Percentiles rank a stretch among this genome's conserved stretches.
These are phyloP conservation scores for Todiramphus saurophagus DNA, from an alignment of 2,113 vertebrate genomes.

Conservation along the genomic window DNA sequence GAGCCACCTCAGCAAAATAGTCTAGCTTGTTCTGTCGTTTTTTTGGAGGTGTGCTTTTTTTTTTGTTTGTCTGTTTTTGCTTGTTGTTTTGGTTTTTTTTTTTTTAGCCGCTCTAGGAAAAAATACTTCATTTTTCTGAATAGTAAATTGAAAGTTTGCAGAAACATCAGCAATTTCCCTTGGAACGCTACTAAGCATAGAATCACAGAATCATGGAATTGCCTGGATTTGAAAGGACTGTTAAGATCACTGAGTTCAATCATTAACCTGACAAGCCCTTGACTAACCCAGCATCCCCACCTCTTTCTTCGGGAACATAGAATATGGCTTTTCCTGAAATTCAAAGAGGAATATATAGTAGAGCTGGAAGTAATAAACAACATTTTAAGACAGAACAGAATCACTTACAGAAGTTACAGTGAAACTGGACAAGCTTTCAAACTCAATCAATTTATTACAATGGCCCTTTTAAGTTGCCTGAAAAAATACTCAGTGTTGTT, in stretches of 20 bases:
- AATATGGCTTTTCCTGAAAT: background rate
- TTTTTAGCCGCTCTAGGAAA: background rate
- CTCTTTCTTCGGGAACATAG: background rate
- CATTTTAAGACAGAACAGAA: background rate
- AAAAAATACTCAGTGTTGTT: background rate
- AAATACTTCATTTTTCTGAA: background rate
- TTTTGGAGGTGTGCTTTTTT: no score
- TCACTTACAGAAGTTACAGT: background rate
- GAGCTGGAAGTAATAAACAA: constrained; percentile 10
- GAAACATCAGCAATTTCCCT: background rate
- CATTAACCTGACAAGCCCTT: no score
- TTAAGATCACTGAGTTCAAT: no score
- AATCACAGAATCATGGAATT: no score
- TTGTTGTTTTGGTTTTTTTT: background rate
- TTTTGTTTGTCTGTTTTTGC: no score
- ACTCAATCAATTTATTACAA: background rate
- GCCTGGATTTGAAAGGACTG: no score
- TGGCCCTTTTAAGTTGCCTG: background rate
- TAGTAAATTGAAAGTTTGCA: background rate
- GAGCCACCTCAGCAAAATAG: background rate
- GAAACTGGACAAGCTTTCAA: constrained; percentile 11
- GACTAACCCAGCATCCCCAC: background rate
- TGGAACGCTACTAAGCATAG: background rate
- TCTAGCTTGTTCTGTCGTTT: background rate
- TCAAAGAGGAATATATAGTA: background rate